Base-by-base conservation (phyloP, 1,140 invertebrate genomes). In the Lasaia peninsularis region DNA sequence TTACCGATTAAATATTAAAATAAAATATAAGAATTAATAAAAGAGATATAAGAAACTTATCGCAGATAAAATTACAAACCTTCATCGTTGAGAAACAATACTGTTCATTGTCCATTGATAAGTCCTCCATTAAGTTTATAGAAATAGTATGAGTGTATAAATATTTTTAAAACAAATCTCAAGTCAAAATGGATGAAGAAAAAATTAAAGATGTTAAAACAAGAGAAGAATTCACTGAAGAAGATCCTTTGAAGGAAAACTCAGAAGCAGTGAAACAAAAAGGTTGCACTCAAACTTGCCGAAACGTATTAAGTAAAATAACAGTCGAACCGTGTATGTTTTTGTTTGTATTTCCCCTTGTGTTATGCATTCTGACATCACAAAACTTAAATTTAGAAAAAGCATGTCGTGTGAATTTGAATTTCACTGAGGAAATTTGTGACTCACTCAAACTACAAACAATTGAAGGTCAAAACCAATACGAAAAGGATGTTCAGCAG, bases 331-430 rank as follows among this genome's bases (percentile, higher is more conserved):
- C 86, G 2, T 77, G 78, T 5, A 33, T 88, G 37, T 78, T 74
- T 2, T 64, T 84, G 8, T 88, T 81, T 56, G 75, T 88, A 48
- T 75, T 84, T 73, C 79, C 86, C 0, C 84, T 83, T 50, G 78
- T 86, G 3, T 49, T 88, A 9, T 78, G 76, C 7, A 70, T 79
- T 60, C 57, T 88, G 10, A 82, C 85, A 7, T 76, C 75, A 14
- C 82, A 84, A 58, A 88, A 88, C 68, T 64, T 88, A n/a, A 86
- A 86, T 60, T 69, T 88, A 56, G 85, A 88, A 21, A 87, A 87
- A 60, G 80, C 84, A 12, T 87, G 84, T 51, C 64, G 75, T 7
- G 84, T 87, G 1, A 88, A 86, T 56, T 56, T 88, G 18, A 64
- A 63, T 5, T 88, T 78, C 35, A 65, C 63, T 2, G 83, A 86